Percentiles rank a stretch among this genome's conserved stretches.
phyloP scores from a whole-genome alignment of 2,888 invertebrate species.

The Branchellion lobata region DNA sequence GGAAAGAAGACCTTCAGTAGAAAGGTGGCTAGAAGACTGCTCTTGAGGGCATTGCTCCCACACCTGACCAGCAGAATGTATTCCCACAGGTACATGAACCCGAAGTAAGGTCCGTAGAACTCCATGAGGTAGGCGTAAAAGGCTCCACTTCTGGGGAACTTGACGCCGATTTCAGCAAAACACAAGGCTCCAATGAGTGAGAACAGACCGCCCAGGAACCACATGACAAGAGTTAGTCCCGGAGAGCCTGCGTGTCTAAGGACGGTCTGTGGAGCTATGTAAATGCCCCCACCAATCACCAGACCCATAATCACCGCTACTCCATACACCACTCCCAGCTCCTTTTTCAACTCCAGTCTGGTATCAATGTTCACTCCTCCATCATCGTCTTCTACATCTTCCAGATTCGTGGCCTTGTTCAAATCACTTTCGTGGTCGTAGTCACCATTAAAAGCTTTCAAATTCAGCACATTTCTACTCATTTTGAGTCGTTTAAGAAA shows the following conservation, averaged over 20 bases:
- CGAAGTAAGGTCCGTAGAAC: constrained; percentile 59
- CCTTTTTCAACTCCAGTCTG: constrained; percentile 41
- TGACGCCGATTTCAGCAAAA: constrained; percentile 83
- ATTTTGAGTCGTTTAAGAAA: too few relatives aligned
- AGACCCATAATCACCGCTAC: constrained; percentile 47
- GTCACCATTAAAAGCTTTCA: too few relatives aligned
- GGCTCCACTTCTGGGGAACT: constrained; percentile 70
- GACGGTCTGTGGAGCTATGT: constrained; percentile 48
- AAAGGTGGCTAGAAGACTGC: constrained; percentile 59
- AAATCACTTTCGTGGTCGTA: too few relatives aligned
- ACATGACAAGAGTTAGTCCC: constrained; percentile 76
- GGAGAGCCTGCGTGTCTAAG: constrained; percentile 69
- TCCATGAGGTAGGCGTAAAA: constrained; percentile 64
- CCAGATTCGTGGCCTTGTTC: neutral
- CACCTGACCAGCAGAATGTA: constrained; percentile 59
- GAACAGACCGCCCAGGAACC: constrained; percentile 79
- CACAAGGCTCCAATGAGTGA: constrained; percentile 80
- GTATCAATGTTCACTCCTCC: constrained; percentile 16
- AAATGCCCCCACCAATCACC: constrained; percentile 49
- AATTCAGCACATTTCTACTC: too few relatives aligned
- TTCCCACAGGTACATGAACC: constrained; percentile 60
- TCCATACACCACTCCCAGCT: constrained; percentile 47
- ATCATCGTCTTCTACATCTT: neutral
- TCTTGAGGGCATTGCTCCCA: constrained; percentile 58
- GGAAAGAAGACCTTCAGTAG: constrained; percentile 57